Percentiles rank a stretch among this genome's conserved stretches.
Evolutionary conservation across 1,140 invertebrate genomes (phyloP).

Genomic region (Oreohelix idahoensis): DNA sequence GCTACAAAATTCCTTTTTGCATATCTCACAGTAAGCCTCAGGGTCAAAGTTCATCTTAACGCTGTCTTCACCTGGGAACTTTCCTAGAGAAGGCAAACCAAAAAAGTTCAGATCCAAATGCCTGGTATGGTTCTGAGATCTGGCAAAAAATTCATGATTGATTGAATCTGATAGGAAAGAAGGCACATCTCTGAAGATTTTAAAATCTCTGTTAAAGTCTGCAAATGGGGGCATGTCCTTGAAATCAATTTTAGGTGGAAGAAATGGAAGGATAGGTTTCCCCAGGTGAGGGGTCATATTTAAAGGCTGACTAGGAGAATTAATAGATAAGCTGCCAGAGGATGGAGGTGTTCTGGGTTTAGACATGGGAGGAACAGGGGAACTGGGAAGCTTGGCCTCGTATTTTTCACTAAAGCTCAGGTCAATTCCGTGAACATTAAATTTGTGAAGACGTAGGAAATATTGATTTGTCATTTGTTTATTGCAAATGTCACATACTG

Average conservation of each 20-base stretch:
- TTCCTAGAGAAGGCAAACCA: constrained; percentile 47
- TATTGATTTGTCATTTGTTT: constrained; percentile 99
- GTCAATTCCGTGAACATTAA: constrained; percentile 96
- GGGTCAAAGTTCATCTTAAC: constrained; percentile 78
- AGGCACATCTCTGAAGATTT: constrained; percentile 42
- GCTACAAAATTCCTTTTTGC: constrained; percentile 78
- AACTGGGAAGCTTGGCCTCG: not conserved
- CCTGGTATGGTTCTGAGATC: constrained; percentile 23
- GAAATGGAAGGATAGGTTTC: constrained; percentile 32
- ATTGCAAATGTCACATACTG: constrained; percentile 98
- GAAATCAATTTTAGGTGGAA: constrained; percentile 35
- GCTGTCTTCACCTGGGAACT: constrained; percentile 65
- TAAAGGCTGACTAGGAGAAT: constrained; percentile 11
- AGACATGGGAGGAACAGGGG: not conserved
- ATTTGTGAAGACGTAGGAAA: constrained; percentile 99
- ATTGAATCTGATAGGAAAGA: constrained; percentile 42
- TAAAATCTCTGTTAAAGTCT: constrained; percentile 37
- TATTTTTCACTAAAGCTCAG: constrained; percentile 27
- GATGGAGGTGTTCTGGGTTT: constrained; percentile 36
- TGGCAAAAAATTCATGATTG: constrained; percentile 40
- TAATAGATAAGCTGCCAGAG: constrained; percentile 19
- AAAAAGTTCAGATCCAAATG: constrained; percentile 44
- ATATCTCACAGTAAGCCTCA: constrained; percentile 89
- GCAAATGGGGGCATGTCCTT: constrained; percentile 43
- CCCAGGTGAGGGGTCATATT: constrained; percentile 40